Conservation (phyloP, 2,113 vertebrate genomes). For the Caranx melampygus region DNA sequence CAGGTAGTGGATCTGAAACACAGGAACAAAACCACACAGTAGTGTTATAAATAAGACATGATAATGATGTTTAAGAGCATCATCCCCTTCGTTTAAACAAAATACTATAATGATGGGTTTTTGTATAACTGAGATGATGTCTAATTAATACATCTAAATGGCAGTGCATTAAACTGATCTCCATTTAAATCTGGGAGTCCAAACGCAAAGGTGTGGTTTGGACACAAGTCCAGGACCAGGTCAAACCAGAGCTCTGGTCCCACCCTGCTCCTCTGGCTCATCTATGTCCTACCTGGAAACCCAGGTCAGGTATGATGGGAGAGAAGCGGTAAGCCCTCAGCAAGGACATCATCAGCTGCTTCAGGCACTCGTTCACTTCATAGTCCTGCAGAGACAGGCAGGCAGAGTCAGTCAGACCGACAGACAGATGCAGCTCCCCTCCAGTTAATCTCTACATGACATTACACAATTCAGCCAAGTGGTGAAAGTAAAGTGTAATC, state of each 20-base stretch:
- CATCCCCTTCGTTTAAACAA: too few species aligned
- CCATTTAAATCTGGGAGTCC: too few species aligned
- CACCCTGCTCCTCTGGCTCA: background rate
- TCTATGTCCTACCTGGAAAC: slow-evolving; percentile 88
- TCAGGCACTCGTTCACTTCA: slow-evolving; percentile 96
- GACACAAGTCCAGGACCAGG: background rate
- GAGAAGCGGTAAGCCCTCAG: slow-evolving; percentile 97
- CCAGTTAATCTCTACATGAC: too few species aligned
- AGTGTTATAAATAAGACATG: background rate
- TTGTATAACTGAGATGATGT: too few species aligned
- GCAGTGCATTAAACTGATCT: too few species aligned
- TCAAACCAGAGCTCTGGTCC: too few species aligned
- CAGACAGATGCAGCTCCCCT: background rate
- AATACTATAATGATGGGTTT: too few species aligned
- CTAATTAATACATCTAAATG: too few species aligned
- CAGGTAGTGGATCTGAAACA: slow-evolving; percentile 93
- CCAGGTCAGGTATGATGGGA: slow-evolving; percentile 96
- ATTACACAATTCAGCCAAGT: too few species aligned
- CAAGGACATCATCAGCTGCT: slow-evolving; percentile 97
- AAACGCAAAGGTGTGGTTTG: too few species aligned
- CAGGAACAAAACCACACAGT: background rate
- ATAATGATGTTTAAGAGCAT: too few species aligned
- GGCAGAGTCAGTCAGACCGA: background rate
- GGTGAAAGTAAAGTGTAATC: too few species aligned
- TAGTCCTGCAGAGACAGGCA: slow-evolving; percentile 85